Evolutionary conservation across 2,888 invertebrate species (phyloP), one percentile per base, ranked within the genome.

Genomic region (Erebia aethiops): DNA sequence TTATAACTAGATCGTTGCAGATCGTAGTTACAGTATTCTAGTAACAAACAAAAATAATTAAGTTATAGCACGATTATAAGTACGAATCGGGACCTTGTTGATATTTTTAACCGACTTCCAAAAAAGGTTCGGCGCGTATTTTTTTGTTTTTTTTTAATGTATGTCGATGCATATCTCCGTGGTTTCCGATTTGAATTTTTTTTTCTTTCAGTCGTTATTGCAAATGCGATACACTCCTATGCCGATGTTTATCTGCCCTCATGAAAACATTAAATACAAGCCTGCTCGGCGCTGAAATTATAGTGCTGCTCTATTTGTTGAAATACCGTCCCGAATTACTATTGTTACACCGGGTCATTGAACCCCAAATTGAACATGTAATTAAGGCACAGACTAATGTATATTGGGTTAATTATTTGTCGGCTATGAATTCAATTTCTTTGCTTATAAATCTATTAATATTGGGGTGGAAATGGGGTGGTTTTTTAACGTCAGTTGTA

Each of bases 231-330:
- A n/a, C n/a, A n/a, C n/a, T n/a, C n/a, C n/a, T n/a, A n/a, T n/a
- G n/a, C n/a, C n/a, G n/a, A n/a, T n/a, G n/a, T n/a, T n/a, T n/a
- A n/a, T n/a, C n/a, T n/a, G n/a, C n/a, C 83, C 85, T 85, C 83
- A 85, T 86, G 87, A 84, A 88, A 85, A 85, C 87, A 86, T 87
- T 90, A 90, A 89, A 88, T 90, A 88, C 84, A 81, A 81, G 81
- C 77, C 77, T 79, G 82, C 83, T 83, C 81, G 79, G 81, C 81
- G 81, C 84, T 81, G 82, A 85, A 87, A 88, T 87, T 18, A 57
- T 84, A 84, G 84, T 82, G 81, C 83, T 82, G 79, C 77, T 69
- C 43, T 80, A 69, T 71, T 70, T 62, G 68, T 63, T 68, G 43
- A 79, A 78, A 77, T 72, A 76, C 78, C 78, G 76, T 74, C 71